Percentiles rank a stretch among this genome's conserved stretches.
Conservation (phyloP, 2,888 invertebrate genomes). For the Leptopterna dolabrata region DNA sequence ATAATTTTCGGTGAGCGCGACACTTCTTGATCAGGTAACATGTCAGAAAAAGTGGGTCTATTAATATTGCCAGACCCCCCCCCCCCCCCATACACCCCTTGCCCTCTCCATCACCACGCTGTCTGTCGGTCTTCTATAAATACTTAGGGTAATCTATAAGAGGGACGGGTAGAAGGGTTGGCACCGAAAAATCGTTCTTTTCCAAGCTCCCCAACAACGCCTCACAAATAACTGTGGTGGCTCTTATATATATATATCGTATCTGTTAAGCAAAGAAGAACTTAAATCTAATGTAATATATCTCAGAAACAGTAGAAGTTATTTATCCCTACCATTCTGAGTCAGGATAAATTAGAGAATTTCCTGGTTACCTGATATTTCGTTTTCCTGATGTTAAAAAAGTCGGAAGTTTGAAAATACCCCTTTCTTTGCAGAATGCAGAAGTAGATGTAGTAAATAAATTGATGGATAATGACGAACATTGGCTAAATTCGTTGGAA, state of each 20-base stretch:
- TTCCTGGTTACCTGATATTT: background rate
- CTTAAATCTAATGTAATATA: background rate
- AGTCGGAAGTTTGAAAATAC: background rate
- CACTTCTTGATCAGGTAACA: conserved; percentile 7
- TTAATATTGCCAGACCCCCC: background rate
- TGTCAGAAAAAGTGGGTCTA: background rate
- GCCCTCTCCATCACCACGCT: background rate
- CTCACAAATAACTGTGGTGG: background rate
- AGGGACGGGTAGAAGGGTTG: background rate
- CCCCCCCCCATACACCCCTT: background rate
- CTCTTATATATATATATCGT: background rate
- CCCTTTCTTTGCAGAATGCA: background rate
- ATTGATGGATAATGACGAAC: no score
- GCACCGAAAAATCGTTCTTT: background rate
- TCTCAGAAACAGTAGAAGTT: background rate
- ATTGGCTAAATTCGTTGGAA: no score
- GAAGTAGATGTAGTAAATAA: no score
- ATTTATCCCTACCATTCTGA: background rate
- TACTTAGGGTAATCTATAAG: background rate
- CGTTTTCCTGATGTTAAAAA: background rate
- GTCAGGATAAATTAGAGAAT: background rate
- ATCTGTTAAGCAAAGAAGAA: background rate
- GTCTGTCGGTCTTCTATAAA: conserved; percentile 17
- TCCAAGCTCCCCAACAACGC: background rate
- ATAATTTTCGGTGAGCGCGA: background rate